Percentiles rank a stretch among this genome's conserved stretches.
These are phyloP conservation scores for Drosophila pseudotakahashii DNA, from an alignment of 2,888 invertebrate species.

Conservation along the genomic window DNA sequence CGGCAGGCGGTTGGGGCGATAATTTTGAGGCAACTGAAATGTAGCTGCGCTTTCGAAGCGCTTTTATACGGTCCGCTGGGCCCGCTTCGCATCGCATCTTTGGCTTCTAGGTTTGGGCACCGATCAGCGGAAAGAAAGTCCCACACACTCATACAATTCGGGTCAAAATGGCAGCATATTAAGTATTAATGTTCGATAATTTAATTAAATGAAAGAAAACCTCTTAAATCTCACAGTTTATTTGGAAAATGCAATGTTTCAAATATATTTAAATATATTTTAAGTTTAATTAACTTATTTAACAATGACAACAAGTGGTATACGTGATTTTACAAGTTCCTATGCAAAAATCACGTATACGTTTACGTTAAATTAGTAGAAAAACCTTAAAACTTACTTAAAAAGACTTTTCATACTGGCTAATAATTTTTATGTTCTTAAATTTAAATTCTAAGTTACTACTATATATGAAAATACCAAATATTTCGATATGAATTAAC, in stretches of 20 bases:
- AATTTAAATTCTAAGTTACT: no score
- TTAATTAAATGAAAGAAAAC: no score
- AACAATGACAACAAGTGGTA: neutral
- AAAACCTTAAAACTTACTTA: no score
- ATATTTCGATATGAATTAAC: no score
- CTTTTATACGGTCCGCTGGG: slow-evolving; percentile 70
- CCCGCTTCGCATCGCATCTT: slow-evolving; percentile 45
- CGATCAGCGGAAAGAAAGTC: slow-evolving; percentile 62
- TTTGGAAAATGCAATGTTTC: neutral
- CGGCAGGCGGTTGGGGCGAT: slow-evolving; percentile 43
- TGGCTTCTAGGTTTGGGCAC: slow-evolving; percentile 46
- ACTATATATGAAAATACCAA: no score
- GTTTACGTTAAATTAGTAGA: neutral
- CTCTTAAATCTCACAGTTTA: no score
- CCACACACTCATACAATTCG: slow-evolving; percentile 27
- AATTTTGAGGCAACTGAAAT: slow-evolving; percentile 75
- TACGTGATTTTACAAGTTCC: neutral
- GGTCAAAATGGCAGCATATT: neutral
- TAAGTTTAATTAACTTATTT: no score
- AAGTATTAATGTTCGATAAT: no score
- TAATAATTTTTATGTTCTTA: no score
- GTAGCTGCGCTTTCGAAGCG: slow-evolving; percentile 47
- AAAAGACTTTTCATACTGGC: no score
- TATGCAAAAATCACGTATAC: neutral
- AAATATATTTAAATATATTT: neutral